These are phyloP conservation scores for Notiomystis cincta DNA, from an alignment of 2,113 vertebrate genomes.

Conservation along the genomic window DNA sequence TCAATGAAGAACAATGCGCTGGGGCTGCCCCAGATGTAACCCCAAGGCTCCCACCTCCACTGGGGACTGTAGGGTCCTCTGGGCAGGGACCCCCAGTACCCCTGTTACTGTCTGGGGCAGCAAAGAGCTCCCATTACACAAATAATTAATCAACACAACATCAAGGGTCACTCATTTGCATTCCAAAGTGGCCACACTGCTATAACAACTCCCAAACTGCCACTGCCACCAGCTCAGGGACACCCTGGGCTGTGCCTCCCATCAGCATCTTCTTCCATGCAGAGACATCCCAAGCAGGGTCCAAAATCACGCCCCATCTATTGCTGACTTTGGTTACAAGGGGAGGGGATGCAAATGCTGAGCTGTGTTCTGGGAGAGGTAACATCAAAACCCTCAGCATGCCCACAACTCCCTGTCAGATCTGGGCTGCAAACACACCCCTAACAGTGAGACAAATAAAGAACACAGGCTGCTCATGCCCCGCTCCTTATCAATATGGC, in stretches of 20 bases:
- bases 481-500: not conserved
- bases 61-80: not conserved
- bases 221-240: fast-evolving
- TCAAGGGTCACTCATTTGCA: not conserved
- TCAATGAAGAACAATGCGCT: fast-evolving
- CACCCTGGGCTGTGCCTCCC: fast-evolving
- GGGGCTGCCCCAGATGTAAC: no score
- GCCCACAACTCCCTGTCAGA: not conserved
- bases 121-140: not conserved
- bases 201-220: fast-evolving
- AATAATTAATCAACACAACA: not conserved
- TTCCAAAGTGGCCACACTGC: not conserved
- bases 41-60: not conserved
- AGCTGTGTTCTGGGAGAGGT: not conserved
- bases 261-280: fast-evolving
- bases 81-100: not conserved
- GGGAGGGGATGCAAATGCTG: not conserved
- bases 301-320: fast-evolving
- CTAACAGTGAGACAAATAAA: not conserved
- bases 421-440: not conserved
- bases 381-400: fast-evolving
- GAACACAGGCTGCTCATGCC: not conserved
- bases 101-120: not conserved
- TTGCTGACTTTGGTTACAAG: fast-evolving
- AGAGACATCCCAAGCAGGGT: not conserved